phyloP scores from a whole-genome alignment of 2,113 vertebrate genomes.

The Probosciger aterrimus region DNA sequence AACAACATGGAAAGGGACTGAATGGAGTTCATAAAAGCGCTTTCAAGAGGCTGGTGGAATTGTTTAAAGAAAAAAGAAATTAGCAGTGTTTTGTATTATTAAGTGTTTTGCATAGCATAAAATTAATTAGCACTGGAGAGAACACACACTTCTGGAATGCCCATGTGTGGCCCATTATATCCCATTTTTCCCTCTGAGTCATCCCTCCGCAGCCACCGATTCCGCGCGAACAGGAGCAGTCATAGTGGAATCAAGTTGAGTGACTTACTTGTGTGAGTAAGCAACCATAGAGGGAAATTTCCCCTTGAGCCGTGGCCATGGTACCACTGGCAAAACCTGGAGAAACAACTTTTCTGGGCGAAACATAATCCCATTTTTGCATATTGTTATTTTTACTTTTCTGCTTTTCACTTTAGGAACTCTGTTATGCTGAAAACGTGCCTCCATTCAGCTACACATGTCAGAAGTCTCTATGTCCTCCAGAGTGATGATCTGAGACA shows the following conservation, averaged over 20 bases:
- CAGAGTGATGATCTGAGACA: not conserved
- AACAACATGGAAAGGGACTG: not conserved
- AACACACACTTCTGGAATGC: not conserved
- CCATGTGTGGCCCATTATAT: not conserved
- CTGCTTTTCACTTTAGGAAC: not conserved
- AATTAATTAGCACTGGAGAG: not conserved
- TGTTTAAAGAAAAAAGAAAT: not conserved
- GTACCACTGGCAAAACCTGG: not conserved
- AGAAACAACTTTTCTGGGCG: not conserved
- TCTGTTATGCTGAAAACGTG: accelerated
- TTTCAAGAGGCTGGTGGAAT: not conserved
- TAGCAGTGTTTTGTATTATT: not conserved
- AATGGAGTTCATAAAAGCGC: not conserved
- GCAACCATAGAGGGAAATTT: not conserved
- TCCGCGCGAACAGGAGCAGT: not conserved
- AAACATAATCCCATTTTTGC: not conserved
- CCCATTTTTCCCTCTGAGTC: not conserved
- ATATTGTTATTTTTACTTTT: not conserved
- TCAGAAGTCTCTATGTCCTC: not conserved
- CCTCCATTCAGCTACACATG: not conserved
- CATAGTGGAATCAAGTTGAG: not conserved
- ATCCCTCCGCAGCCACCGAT: not conserved
- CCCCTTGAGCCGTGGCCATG: not conserved
- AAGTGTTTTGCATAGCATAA: not conserved
- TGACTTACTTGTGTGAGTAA: not conserved